phyloP scores from a whole-genome alignment of 1,140 invertebrate species.

The Neodiprion virginianus region DNA sequence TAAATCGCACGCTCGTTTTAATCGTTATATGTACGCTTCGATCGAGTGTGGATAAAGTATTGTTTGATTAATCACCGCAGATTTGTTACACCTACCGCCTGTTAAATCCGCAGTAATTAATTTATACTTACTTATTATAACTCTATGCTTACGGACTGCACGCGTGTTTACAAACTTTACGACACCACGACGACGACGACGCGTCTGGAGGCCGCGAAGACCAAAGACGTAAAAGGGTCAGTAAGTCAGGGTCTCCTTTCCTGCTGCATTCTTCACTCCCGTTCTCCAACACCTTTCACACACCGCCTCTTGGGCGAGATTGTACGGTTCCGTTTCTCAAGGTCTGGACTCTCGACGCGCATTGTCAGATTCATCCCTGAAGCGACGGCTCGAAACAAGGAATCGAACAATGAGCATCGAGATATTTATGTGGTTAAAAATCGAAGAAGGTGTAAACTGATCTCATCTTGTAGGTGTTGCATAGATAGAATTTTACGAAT shows the following conservation, averaged over 20 bases:
- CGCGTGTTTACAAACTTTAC: not conserved
- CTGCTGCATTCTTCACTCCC: no score
- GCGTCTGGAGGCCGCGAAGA: conserved; percentile 34
- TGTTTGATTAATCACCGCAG: not conserved
- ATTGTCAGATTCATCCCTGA: not conserved
- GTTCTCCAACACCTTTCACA: no score
- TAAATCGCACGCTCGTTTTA: no score
- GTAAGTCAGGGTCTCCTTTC: conserved; percentile 42
- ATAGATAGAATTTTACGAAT: no score
- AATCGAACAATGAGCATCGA: not conserved
- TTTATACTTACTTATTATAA: conserved; percentile 16
- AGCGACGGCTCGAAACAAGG: not conserved
- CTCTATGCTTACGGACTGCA: not conserved
- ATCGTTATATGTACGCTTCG: no score
- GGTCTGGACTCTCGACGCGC: not conserved
- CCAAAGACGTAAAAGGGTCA: conserved; percentile 40
- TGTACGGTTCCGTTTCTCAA: not conserved
- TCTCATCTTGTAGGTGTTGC: no score
- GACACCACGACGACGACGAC: conserved; percentile 32
- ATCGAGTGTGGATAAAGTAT: not conserved
- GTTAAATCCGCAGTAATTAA: not conserved
- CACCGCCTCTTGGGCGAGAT: conserved; percentile 9
- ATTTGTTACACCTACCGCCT: not conserved
- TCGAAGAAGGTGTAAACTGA: not conserved
- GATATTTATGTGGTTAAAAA: not conserved